Evolutionary conservation across 2,888 invertebrate species (phyloP), one percentile per base, ranked within the genome.

Genomic region (Slavum lentiscoides): DNA sequence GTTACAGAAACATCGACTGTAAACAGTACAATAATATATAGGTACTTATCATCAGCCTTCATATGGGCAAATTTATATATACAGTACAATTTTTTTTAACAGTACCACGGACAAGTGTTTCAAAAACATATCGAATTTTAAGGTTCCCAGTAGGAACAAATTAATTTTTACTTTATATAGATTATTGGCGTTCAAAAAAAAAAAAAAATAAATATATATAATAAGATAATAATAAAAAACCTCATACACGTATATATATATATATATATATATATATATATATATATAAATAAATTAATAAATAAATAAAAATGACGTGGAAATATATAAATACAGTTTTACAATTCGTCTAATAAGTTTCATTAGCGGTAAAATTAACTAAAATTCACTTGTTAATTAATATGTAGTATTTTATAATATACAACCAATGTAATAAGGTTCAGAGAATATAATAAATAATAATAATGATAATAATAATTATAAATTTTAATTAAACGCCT

Each of bases 41-140:
- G 80, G 72, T 80, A 80, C 70, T 72, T 80, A 77, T 72, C 30
- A 80, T 72, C 80, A 80, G 80, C 80, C 80, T 80, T 80, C 17
- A 64, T 21, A 58, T 72, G 80, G 80, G 70, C 80, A 80, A 62
- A 80, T 62, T 6, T 49, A 23, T 70, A 58, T 77, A 70, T 69
- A 37, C 69, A 62, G 58, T 77, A 80, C 64, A 80, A 58, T 70
- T 30, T 30, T 30, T 30, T 62, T 70, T 66, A 62, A 72, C 39
- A 72, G 64, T 76, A 76, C 23, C 70, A 72, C n/a, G 21, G 43
- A 72, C 80, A 80, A 58, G 66, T 80, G 62, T 80, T 80, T 66
- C 61, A 49, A 68, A 62, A 69, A 62, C 53, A 77, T 21, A 69
- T 53, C 39, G 58, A 62, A 69, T 66, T 67, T 75, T 23, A 58